Base-by-base conservation (phyloP, 2,888 invertebrate genomes). In the Tiliacea citrago region DNA sequence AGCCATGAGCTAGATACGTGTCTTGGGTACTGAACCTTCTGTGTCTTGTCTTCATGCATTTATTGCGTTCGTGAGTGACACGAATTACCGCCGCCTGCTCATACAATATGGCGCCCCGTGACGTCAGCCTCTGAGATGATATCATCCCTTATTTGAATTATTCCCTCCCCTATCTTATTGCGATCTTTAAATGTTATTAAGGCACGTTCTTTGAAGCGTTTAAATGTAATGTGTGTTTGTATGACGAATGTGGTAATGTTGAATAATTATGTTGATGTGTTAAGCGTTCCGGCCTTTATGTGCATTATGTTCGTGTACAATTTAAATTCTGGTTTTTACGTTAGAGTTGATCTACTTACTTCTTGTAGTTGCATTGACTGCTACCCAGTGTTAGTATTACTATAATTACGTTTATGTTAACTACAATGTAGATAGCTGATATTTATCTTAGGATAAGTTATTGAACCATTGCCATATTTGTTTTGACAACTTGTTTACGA, bases 101-200 rank as follows among this genome's bases (percentile, higher is more conserved):
- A 42, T 57, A 76, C 75, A 74, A 63, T 73, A 76, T 63, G 61
- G 71, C 72, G 67, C 35, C 47, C 51, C 42, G 71, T 82, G 82
- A 87, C 77, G 82, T 84, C 86, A 86, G 0, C 61, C 65, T 66
- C 69, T 73, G 21, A 68, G 66, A 77, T 86, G 86, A 87, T 75
- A 79, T 86, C 87, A 86, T 82, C 74, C 79, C 79, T 68, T 76
- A 80, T 86, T 82, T 80, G 77, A 83, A 86, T 85, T 60, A 78
- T 82, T 83, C 70, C 39, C 67, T 68, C 74, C 85, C 83, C 78
- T 81, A 83, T 77, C 73, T 81, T 68, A 73, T 71, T 75, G 75
- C 83, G 65, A 82, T 82, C 84, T 82, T 76, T 84, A 73, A 82
- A 84, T 77, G 77, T 71, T 81, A 82, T 82, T 82, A 84, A 84